These are phyloP conservation scores for Epinotia nisella DNA, from an alignment of 2,888 invertebrate genomes.

Conservation along the genomic window DNA sequence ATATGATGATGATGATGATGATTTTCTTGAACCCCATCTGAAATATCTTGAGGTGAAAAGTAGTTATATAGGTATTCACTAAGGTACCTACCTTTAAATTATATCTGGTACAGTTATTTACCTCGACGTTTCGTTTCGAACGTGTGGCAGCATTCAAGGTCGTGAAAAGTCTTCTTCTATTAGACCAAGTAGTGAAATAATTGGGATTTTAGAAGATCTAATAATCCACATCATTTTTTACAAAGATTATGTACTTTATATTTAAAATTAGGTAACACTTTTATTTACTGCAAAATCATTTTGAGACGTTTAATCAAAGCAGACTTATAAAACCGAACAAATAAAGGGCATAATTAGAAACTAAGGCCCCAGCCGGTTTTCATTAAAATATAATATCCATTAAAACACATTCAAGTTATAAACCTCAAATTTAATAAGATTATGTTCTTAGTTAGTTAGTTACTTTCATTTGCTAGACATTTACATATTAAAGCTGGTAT, in stretches of 20 bases:
- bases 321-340: not conserved
- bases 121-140: too few species aligned
- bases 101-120: too few species aligned
- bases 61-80: too few species aligned
- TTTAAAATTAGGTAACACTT: not conserved
- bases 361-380: slow-evolving; percentile 5
- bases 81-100: too few species aligned
- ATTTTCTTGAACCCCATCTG: too few species aligned
- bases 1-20: too few species aligned
- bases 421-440: slow-evolving; percentile 36
- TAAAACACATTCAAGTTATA: slow-evolving; percentile 20
- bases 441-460: slow-evolving; percentile 23
- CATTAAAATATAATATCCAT: slow-evolving; percentile 21
- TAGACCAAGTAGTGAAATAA: not conserved
- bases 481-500: slow-evolving; percentile 12
- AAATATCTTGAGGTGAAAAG: too few species aligned
- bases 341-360: slow-evolving; percentile 28
- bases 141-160: too few species aligned
- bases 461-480: slow-evolving; percentile 19
- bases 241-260: not conserved
- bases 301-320: slow-evolving; percentile 2
- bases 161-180: too few species aligned
- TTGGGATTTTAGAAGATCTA: not conserved
- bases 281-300: not conserved
- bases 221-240: not conserved